Evolutionary conservation across 2,113 vertebrate species (phyloP).

Genomic region (Gymnogyps californianus): DNA sequence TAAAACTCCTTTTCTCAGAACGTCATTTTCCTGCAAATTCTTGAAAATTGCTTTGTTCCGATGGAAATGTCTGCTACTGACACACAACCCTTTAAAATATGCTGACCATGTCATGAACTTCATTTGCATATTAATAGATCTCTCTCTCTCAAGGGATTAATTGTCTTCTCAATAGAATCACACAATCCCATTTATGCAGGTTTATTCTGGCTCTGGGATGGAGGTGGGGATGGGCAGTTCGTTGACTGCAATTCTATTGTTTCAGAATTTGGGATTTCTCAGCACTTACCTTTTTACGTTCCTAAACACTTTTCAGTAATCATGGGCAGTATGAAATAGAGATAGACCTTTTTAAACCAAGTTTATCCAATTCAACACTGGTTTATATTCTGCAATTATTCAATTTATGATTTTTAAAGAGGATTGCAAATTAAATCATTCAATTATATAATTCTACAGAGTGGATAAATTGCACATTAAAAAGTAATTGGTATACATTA

Average conservation of each 20-base stretch:
- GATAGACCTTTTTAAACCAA: not conserved
- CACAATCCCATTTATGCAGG: not conserved
- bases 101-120: slow-evolving; percentile 26
- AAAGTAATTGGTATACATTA: not conserved
- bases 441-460: slow-evolving; percentile 16
- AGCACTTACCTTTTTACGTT: not conserved
- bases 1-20: not conserved
- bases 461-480: not conserved
- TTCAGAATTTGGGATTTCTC: not conserved
- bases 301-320: not conserved
- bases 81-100: slow-evolving; percentile 4
- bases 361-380: not conserved
- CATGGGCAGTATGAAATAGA: not conserved
- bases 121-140: slow-evolving; percentile 49
- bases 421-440: slow-evolving; percentile 8
- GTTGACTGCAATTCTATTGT: not conserved
- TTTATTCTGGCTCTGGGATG: not conserved
- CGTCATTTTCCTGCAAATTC: not conserved
- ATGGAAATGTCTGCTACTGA: not conserved
- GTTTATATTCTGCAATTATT: slow-evolving; percentile 10
- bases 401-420: slow-evolving; percentile 7
- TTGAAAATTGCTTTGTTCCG: not conserved
- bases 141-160: slow-evolving; percentile 15
- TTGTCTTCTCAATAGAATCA: slow-evolving; percentile 10
- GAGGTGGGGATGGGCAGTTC: not conserved